Base-by-base conservation (phyloP, 2,797 vertebrate genomes). In the Melanogrammus aeglefinus region DNA sequence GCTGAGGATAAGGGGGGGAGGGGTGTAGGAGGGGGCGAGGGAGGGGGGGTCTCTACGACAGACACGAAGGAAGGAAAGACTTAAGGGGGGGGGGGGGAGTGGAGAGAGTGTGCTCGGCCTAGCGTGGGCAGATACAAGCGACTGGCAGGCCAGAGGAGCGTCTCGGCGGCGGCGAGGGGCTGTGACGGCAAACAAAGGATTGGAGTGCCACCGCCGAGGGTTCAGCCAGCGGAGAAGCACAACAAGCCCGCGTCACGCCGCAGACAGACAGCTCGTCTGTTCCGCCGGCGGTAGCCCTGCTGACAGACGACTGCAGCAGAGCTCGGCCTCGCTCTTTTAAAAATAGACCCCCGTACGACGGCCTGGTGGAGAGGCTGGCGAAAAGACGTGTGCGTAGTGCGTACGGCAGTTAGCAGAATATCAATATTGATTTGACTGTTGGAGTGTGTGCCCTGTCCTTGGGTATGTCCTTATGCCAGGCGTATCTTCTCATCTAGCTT, bases 171-270 rank as follows among this genome's bases (percentile, higher is more conserved):
- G 89, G 73, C 88, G 83, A 27, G 8, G 88, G 83, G 78, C 85
- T 88, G 84, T 89, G 88, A 90, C 87, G 86, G 86, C 78, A 91
- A 92, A 92, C 90, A 91, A 93, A 91, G 78, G 86, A 86, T 90
- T 83, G 86, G 85, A 89, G 91, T 91, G 90, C 89, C 90, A 87
- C 82, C 35, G 80, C 82, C 77, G 86, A 85, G 87, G 91, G 89
- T 74, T 79, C 88, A 91, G 90, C 89, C 92, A 89, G 86, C 90
- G 86, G 89, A 91, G 91, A 88, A 91, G 90, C 71, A 88, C 87
- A 89, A 86, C 82, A 85, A 12, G 74, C 80, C 83, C 85, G 82
- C 66, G 81, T 38, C 83, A 81, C 6, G 86, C 84, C 83, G 79
- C 86, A 75, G 86, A 51, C 47, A 51, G 47, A 51, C 78, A 79